Evolutionary conservation across 2,113 vertebrate species (phyloP).

Genomic region (Charina bottae): DNA sequence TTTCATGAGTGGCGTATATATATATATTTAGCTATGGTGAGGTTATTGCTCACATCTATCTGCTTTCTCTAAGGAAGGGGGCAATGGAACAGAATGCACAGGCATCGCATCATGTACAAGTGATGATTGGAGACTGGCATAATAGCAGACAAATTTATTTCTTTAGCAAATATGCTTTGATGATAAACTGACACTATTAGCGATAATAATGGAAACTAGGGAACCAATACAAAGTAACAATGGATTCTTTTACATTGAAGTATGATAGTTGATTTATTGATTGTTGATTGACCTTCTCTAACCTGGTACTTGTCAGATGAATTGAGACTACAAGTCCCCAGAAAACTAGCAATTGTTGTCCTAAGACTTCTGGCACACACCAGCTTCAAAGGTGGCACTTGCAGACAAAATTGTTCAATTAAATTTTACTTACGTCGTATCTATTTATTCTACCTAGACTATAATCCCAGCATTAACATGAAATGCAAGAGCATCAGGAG

Average conservation of each 20-base stretch:
- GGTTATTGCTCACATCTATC: conserved; percentile 44
- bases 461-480: conserved; percentile 17
- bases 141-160: conserved; percentile 50
- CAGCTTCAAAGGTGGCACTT: conserved; percentile 43
- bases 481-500: neutral
- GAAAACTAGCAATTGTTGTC: neutral
- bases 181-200: conserved; percentile 60
- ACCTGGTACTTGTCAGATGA: neutral
- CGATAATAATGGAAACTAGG: neutral
- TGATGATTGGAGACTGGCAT: conserved; percentile 45
- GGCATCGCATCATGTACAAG: conserved; percentile 45
- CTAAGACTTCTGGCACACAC: neutral
- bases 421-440: conserved; percentile 51
- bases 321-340: neutral
- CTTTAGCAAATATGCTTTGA: neutral
- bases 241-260: conserved; percentile 22
- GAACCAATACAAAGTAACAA: neutral
- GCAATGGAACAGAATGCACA: neutral
- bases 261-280: too few relatives aligned
- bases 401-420: conserved; percentile 65
- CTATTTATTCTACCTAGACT: conserved; percentile 36
- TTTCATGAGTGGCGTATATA: neutral
- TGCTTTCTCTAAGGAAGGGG: conserved; percentile 54
- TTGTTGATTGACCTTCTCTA: neutral
- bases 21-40: conserved; percentile 21